Percentiles rank a stretch among this genome's conserved stretches.
These are phyloP conservation scores for Papio anubis DNA, from an alignment of 2,113 vertebrate genomes.

Conservation along the genomic window DNA sequence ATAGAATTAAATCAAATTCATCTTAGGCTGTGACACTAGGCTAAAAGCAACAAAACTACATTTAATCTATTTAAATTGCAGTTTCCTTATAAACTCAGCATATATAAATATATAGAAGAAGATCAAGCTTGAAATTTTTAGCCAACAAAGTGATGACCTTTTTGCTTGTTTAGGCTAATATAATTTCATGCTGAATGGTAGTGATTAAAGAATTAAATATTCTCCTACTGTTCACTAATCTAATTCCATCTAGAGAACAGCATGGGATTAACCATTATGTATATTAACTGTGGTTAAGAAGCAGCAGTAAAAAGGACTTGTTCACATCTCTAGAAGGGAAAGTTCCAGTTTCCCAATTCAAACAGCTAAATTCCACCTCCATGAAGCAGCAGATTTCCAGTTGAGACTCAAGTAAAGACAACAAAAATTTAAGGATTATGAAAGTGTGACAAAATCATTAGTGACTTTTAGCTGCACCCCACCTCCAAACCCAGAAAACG, in stretches of 20 bases:
- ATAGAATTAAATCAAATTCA: background rate
- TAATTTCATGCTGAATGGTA: background rate
- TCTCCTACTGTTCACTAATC: constrained; percentile 47
- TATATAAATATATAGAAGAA: background rate
- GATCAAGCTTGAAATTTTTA: constrained; percentile 35
- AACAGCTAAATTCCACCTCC: constrained; percentile 21
- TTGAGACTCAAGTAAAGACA: background rate
- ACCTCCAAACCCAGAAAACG: background rate
- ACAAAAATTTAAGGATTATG: background rate
- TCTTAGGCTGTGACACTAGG: background rate
- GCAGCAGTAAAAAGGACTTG: background rate
- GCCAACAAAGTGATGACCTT: constrained; percentile 16
- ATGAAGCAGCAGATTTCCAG: background rate
- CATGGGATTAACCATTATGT: constrained; percentile 45
- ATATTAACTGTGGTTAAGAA: constrained; percentile 38
- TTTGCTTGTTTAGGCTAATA: constrained; percentile 46
- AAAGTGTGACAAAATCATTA: background rate
- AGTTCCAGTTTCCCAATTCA: constrained; percentile 6
- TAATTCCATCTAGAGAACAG: constrained; percentile 44
- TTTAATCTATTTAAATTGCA: background rate
- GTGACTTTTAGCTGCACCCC: background rate
- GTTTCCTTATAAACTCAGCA: background rate
- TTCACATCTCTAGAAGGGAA: background rate
- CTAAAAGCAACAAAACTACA: constrained; percentile 6
- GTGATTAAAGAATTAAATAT: constrained; percentile 50